Conservation (phyloP, 2,797 vertebrate species). For the Sylvilagus floridanus region DNA sequence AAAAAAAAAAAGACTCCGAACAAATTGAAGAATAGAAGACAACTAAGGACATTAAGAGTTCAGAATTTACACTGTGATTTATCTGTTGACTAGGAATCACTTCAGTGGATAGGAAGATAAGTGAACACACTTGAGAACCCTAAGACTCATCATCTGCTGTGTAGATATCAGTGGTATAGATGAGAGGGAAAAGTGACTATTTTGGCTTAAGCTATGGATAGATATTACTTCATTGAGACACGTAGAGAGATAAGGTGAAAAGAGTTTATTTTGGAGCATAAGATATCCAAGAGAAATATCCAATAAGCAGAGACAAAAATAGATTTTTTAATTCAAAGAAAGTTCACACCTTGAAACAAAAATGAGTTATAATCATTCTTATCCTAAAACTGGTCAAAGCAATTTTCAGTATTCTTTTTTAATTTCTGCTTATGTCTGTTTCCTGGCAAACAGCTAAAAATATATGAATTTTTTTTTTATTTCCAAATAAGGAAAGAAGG, state of each 20-base stretch:
- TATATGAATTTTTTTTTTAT: neutral
- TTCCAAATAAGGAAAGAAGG: no score
- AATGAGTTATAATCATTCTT: neutral
- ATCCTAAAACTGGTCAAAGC: neutral
- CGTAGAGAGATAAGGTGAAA: neutral
- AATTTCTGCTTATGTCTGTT: neutral
- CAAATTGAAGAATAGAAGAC: neutral
- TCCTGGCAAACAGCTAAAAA: neutral
- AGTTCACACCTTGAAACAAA: neutral
- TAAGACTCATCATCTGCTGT: neutral
- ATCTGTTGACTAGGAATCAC: neutral
- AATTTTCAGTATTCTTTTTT: no score
- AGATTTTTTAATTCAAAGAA: neutral
- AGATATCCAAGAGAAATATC: neutral
- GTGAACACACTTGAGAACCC: neutral
- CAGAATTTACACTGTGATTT: neutral
- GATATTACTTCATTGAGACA: neutral
- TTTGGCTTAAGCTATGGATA: neutral
- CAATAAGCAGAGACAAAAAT: neutral
- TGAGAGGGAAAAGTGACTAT: neutral
- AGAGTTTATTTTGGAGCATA: neutral
- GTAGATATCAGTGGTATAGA: neutral
- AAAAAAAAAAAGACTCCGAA: neutral
- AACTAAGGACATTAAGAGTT: neutral
- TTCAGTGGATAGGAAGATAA: neutral